Percentiles rank a stretch among this genome's conserved stretches.
Evolutionary conservation across 2,113 vertebrate species (phyloP).

Genomic region (Lepus americanus): DNA sequence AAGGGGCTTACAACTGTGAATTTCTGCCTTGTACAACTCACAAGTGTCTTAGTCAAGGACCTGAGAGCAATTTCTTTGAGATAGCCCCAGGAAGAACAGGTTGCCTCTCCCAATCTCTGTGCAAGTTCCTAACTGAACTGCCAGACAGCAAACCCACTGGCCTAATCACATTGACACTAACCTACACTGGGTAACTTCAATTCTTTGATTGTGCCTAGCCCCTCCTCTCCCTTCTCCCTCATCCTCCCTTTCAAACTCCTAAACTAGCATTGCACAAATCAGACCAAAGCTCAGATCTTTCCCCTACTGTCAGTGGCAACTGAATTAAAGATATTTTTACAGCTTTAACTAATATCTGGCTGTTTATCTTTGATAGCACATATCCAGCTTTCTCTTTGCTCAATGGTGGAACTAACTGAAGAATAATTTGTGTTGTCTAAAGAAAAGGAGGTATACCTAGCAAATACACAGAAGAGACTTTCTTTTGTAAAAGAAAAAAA

Average conservation of each 20-base stretch:
- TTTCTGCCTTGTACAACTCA: not conserved
- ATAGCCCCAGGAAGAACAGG: not conserved
- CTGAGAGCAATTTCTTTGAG: not conserved
- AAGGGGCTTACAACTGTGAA: not conserved
- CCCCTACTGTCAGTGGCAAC: not conserved
- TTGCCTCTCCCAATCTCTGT: not conserved
- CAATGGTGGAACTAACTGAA: not conserved
- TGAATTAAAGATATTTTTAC: not conserved
- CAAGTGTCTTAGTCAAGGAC: not conserved
- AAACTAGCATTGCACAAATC: not conserved
- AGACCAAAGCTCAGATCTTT: not conserved
- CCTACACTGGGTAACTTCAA: not conserved
- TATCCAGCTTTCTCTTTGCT: not conserved
- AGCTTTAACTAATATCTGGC: not conserved
- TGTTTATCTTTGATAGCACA: not conserved
- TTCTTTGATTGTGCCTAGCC: not conserved
- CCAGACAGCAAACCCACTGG: too few species aligned
- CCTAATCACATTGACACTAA: not conserved
- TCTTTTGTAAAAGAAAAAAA: conserved; percentile 29
- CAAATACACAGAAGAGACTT: not conserved
- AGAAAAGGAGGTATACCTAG: not conserved
- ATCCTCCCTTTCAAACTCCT: not conserved
- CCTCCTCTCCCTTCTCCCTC: not conserved
- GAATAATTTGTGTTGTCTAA: not conserved
- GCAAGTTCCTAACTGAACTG: not conserved